These are phyloP conservation scores for Macroramphosus scolopax DNA, from an alignment of 2,797 vertebrate species.

Conservation along the genomic window DNA sequence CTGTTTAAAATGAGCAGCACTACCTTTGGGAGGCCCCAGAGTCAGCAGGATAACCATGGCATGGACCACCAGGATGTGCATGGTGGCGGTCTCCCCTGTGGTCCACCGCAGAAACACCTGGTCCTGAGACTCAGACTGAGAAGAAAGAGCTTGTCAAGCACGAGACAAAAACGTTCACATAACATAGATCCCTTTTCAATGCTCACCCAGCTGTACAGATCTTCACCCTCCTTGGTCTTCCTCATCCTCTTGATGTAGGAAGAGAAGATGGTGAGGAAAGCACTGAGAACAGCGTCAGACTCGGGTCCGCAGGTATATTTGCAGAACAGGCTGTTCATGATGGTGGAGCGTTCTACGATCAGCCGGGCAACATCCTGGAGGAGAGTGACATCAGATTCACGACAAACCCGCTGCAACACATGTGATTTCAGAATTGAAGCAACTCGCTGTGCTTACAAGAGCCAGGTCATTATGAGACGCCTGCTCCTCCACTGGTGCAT, in stretches of 20 bases:
- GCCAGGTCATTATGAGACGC: constrained; percentile 92
- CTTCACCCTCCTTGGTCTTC: constrained; percentile 96
- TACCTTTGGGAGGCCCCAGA: constrained; percentile 73
- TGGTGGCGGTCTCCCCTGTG: constrained; percentile 94
- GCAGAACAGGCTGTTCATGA: constrained; percentile 96
- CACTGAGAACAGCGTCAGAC: constrained; percentile 86
- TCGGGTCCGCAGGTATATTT: constrained; percentile 86
- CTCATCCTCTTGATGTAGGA: constrained; percentile 92
- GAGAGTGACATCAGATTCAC: no score
- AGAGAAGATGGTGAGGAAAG: constrained; percentile 91
- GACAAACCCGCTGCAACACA: no score
- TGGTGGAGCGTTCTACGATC: constrained; percentile 96
- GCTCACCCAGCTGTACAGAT: constrained; percentile 97
- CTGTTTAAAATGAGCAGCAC: background rate
- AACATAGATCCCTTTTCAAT: no score
- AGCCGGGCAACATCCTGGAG: constrained; percentile 91
- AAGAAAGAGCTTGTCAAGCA: constrained; percentile 1
- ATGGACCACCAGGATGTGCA: constrained; percentile 99
- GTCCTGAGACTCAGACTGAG: constrained; percentile 95
- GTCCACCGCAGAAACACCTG: constrained; percentile 98
- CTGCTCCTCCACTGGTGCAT: constrained; percentile 94
- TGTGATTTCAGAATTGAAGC: no score
- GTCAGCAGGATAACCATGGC: constrained; percentile 96
- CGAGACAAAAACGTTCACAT: no score
- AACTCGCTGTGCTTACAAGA: constrained; percentile 79